Conservation (phyloP, 2,797 vertebrate species). For the Spinus pinus region DNA sequence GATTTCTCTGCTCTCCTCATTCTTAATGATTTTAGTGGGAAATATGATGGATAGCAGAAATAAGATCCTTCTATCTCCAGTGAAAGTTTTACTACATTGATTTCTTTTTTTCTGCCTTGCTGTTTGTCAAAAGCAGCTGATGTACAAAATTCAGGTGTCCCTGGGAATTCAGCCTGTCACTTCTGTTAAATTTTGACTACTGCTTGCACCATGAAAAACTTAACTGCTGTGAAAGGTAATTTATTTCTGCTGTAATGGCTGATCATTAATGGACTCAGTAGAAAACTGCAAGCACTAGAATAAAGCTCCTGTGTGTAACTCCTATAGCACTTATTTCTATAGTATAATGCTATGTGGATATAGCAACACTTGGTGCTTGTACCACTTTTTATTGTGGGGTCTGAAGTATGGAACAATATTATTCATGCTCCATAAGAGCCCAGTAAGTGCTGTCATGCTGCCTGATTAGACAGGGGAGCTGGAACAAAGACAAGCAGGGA, state of each 20-base stretch:
- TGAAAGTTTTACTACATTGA: constrained; percentile 2
- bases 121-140: constrained; percentile 13
- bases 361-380: background rate
- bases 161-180: background rate
- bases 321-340: background rate
- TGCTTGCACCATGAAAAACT: background rate
- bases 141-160: background rate
- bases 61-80: background rate
- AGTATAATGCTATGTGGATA: background rate
- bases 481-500: background rate
- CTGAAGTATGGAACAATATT: background rate
- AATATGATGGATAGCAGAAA: constrained; percentile 39
- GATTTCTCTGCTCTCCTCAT: background rate
- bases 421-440: background rate
- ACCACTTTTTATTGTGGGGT: background rate
- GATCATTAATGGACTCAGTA: background rate
- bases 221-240: background rate
- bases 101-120: background rate
- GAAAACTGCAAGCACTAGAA: background rate
- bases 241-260: background rate
- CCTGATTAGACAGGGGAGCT: background rate
- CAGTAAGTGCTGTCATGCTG: background rate
- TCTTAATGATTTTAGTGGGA: constrained; percentile 1
- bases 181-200: constrained; percentile 13
- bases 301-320: background rate